Conservation (phyloP, 2,113 vertebrate species). For the Tragelaphus imberbis region DNA sequence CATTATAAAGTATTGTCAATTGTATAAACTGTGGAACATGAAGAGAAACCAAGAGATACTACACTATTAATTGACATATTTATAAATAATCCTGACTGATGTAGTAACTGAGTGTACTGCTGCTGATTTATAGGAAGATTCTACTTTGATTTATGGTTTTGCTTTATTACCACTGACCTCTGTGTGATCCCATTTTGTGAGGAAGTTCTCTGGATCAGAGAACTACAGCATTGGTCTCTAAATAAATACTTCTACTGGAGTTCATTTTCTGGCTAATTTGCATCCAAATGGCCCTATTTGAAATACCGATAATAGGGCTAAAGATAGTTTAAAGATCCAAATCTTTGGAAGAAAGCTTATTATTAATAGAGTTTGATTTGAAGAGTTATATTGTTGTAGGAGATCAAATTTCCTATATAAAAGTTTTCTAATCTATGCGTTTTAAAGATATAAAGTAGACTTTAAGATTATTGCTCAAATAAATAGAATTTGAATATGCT, state of each 20-base stretch:
- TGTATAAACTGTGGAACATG: background rate
- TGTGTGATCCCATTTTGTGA: slow-evolving; percentile 72
- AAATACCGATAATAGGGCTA: slow-evolving; percentile 60
- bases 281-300: slow-evolving; percentile 73
- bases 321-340: slow-evolving; percentile 65
- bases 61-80: slow-evolving; percentile 50
- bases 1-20: background rate
- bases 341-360: slow-evolving; percentile 61
- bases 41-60: background rate
- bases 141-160: slow-evolving; percentile 74
- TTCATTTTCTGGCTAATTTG: slow-evolving; percentile 79
- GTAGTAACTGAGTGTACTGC: slow-evolving; percentile 54
- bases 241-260: slow-evolving; percentile 68
- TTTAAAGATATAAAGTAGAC: slow-evolving; percentile 45
- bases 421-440: slow-evolving; percentile 44
- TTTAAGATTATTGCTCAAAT: slow-evolving; percentile 40
- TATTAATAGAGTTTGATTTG: slow-evolving; percentile 52
- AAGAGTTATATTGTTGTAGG: slow-evolving; percentile 1
- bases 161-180: slow-evolving; percentile 77
- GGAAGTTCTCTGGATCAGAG: slow-evolving; percentile 58
- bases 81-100: slow-evolving; percentile 62
- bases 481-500: slow-evolving; percentile 29
- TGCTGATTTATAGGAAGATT: slow-evolving; percentile 73
- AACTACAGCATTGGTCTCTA: slow-evolving; percentile 66
- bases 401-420: slow-evolving; percentile 41